Conservation (phyloP, 2,113 vertebrate species). For the Naja naja region DNA sequence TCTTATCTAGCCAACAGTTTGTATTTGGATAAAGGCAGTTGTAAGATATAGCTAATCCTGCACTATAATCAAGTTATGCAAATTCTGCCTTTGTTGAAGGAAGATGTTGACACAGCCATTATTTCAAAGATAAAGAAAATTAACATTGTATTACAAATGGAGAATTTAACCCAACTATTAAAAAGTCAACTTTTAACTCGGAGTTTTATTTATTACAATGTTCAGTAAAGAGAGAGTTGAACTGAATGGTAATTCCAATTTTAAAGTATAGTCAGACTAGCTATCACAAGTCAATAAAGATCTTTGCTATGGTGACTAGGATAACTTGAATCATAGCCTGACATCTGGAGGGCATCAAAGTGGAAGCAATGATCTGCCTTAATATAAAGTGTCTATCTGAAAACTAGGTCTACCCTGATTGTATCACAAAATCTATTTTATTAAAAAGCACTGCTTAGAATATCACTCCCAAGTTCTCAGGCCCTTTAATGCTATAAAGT, state of each 20-base stretch:
- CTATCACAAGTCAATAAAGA: neutral
- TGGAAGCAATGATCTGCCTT: neutral
- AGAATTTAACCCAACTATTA: neutral
- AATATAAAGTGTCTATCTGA: neutral
- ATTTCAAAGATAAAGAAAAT: neutral
- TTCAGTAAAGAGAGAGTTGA: neutral
- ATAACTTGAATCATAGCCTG: neutral
- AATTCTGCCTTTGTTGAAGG: conserved; percentile 10
- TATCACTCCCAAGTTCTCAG: neutral
- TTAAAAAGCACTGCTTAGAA: neutral
- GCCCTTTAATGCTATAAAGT: neutral
- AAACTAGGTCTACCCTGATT: neutral
- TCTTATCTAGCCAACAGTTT: neutral
- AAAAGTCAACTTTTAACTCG: neutral
- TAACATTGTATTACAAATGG: neutral
- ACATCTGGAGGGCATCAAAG: too few species aligned
- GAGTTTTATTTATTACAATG: neutral
- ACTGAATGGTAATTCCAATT: neutral
- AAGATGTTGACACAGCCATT: neutral
- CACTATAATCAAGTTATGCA: neutral
- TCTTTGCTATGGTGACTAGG: neutral
- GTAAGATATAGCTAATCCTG: neutral
- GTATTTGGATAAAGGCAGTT: neutral
- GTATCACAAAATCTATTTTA: neutral
- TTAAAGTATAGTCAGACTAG: neutral